These are phyloP conservation scores for rat (Rattus norvegicus) DNA, from an alignment of 2,113 vertebrate species.

Conservation along the genomic window GRCr8 NC_086032.1:43454501-43455000, in stretches of 20 bases:
- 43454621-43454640: not conserved
- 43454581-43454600: not conserved
- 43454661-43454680: not conserved
- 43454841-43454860: not conserved
- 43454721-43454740: not conserved
- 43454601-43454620: not conserved
- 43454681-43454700: not conserved
- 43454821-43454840: not conserved
- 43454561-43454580: not conserved
- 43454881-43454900: not conserved
- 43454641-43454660: not conserved
- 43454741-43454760: not conserved
- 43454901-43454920: constrained; percentile 42
- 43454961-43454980: constrained; percentile 25
- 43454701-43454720: not conserved
- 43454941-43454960: not conserved
- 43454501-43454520: not conserved
- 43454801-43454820: not conserved
- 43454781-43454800: too few relatives aligned
- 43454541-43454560: not conserved
- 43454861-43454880: not conserved
- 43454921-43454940: not conserved
- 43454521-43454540: not conserved
- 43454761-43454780: not conserved
- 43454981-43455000: constrained; percentile 33